These are phyloP conservation scores for Griposia aprilina DNA, from an alignment of 2,888 invertebrate genomes.

Conservation along the genomic window DNA sequence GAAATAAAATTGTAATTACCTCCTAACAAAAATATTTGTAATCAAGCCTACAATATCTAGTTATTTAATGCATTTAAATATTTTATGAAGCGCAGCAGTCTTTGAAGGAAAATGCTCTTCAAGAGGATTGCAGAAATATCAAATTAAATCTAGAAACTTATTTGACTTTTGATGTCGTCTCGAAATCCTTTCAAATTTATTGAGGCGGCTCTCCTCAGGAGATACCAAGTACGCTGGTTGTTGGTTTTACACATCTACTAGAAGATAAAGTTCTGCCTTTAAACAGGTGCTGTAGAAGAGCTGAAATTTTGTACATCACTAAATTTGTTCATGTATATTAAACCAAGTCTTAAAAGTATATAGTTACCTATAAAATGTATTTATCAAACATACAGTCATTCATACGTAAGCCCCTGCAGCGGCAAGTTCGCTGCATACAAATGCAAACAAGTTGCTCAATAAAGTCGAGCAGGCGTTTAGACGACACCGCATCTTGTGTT, in stretches of 20 bases:
- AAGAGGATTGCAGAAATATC: conserved; percentile 73
- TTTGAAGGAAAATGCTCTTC: conserved; percentile 28
- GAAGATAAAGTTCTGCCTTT: conserved; percentile 16
- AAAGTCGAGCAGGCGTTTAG: conserved; percentile 76
- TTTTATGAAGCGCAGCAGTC: not conserved
- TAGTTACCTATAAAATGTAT: conserved; percentile 21
- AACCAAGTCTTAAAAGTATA: conserved; percentile 23
- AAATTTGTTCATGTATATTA: not conserved
- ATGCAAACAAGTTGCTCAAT: conserved; percentile 75
- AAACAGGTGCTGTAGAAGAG: not conserved
- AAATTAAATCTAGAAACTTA: conserved; percentile 78
- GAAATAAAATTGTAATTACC: not conserved
- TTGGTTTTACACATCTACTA: conserved; percentile 47
- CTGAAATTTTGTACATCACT: not conserved
- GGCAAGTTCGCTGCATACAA: conserved; percentile 60
- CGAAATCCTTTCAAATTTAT: conserved; percentile 80
- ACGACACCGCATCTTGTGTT: conserved; percentile 64
- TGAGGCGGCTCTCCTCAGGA: conserved; percentile 70
- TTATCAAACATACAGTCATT: conserved; percentile 53
- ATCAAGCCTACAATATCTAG: not conserved
- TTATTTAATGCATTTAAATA: conserved; percentile 1
- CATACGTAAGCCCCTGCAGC: conserved; percentile 60
- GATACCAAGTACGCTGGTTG: conserved; percentile 42
- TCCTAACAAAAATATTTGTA: not conserved
- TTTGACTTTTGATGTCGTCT: conserved; percentile 74